Percentiles rank a stretch among this genome's conserved stretches.
Conservation (phyloP, 2,113 vertebrate genomes). For the Enhydra lutris region DNA sequence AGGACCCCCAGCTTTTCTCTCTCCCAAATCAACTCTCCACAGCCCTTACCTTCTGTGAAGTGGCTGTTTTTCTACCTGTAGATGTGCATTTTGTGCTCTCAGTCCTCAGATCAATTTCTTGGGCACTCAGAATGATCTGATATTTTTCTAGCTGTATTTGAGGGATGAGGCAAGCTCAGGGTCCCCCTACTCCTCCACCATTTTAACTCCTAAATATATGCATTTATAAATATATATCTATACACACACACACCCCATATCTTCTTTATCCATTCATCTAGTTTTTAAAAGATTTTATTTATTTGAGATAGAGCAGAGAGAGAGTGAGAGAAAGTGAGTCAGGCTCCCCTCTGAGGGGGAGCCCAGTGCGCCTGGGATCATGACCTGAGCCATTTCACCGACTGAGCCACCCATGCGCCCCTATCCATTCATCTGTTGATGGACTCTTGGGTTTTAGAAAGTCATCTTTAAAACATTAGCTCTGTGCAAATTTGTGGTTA, state of each 20-base stretch:
- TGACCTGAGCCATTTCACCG: too few species aligned
- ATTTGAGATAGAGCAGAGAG: too few species aligned
- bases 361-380: too few species aligned
- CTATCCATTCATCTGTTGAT: not conserved
- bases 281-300: not conserved
- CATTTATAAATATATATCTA: not conserved
- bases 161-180: not conserved
- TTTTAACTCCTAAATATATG: not conserved
- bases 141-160: not conserved
- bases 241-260: not conserved
- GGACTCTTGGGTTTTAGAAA: not conserved
- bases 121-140: not conserved
- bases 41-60: not conserved
- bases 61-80: not conserved
- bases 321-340: too few species aligned
- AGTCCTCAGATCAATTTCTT: not conserved
- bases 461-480: not conserved
- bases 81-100: not conserved
- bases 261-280: not conserved
- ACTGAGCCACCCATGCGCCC: too few species aligned
- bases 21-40: not conserved
- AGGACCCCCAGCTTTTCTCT: not conserved
- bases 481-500: not conserved
- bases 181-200: not conserved
- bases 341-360: too few species aligned